These are phyloP conservation scores for Phalacrocorax carbo DNA, from an alignment of 2,113 vertebrate genomes.

Conservation along the genomic window DNA sequence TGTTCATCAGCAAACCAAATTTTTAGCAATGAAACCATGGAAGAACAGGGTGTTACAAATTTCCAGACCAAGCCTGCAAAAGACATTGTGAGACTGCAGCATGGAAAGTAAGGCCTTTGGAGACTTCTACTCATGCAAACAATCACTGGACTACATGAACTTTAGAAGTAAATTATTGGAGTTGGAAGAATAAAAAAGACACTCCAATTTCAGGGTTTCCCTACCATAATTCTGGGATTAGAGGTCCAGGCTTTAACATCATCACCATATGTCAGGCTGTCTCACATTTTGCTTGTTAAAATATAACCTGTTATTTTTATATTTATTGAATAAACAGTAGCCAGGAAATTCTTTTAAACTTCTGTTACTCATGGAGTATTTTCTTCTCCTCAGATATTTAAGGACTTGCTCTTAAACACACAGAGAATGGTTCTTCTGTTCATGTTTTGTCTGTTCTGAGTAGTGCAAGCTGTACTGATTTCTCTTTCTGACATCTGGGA, in stretches of 20 bases:
- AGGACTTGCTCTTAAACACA: neutral
- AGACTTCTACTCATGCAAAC: constrained; percentile 54
- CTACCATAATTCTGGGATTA: constrained; percentile 25
- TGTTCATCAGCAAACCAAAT: neutral
- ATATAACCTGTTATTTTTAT: constrained; percentile 32
- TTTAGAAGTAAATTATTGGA: constrained; percentile 52
- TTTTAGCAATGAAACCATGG: constrained; percentile 10
- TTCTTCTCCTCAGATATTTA: constrained; percentile 38
- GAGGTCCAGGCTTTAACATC: constrained; percentile 43
- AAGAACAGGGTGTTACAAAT: constrained; percentile 12
- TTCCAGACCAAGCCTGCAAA: constrained; percentile 52
- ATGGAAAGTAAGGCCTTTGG: constrained; percentile 15
- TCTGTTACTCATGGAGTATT: constrained; percentile 48
- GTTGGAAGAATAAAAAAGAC: constrained; percentile 52
- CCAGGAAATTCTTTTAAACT: constrained; percentile 61
- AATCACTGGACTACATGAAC: neutral
- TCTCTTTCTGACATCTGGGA: constrained; percentile 5
- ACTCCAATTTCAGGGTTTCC: constrained; percentile 36
- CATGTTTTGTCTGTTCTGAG: neutral
- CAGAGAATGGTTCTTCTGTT: constrained; percentile 51
- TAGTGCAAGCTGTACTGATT: neutral
- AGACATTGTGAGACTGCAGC: constrained; percentile 37
- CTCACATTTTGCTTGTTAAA: constrained; percentile 37
- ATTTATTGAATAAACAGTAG: constrained; percentile 62
- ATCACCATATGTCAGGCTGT: constrained; percentile 45